Evolutionary conservation across 1,140 invertebrate species (phyloP).

Genomic region (Augochlora pura): DNA sequence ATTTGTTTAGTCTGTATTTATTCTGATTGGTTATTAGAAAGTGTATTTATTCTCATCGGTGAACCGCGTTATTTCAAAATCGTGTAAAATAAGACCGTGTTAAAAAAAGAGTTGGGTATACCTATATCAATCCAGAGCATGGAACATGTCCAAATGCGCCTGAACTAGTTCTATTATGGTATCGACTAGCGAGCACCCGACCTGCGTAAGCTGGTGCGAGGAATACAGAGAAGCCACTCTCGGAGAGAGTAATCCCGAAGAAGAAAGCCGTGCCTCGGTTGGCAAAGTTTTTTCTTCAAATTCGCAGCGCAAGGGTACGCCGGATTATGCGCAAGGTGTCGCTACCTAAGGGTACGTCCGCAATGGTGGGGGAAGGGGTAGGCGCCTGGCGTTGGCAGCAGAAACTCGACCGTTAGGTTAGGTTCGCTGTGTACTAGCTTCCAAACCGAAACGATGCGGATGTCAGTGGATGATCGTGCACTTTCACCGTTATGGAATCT

Average conservation of each 20-base stretch:
- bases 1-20: too few relatives aligned
- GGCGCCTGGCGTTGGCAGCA: neutral
- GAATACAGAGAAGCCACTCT: too few relatives aligned
- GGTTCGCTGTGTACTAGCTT: neutral
- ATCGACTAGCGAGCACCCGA: neutral
- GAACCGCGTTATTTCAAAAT: too few relatives aligned
- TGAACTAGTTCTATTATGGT: constrained; percentile 16
- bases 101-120: too few relatives aligned
- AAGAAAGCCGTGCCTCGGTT: too few relatives aligned
- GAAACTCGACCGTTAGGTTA: constrained; percentile 13
- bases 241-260: too few relatives aligned
- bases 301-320: too few relatives aligned
- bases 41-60: too few relatives aligned
- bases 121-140: constrained; percentile 16
- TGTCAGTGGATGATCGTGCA: constrained; percentile 4
- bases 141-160: constrained; percentile 36
- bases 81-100: too few relatives aligned
- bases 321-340: constrained; percentile 16
- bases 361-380: neutral
- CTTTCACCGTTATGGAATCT: neutral
- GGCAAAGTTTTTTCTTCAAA: too few relatives aligned
- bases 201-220: neutral
- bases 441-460: neutral
- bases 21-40: too few relatives aligned
- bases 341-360: constrained; percentile 14